These are phyloP conservation scores for Ochropacha duplaris DNA, from an alignment of 2,888 invertebrate species.

Conservation along the genomic window DNA sequence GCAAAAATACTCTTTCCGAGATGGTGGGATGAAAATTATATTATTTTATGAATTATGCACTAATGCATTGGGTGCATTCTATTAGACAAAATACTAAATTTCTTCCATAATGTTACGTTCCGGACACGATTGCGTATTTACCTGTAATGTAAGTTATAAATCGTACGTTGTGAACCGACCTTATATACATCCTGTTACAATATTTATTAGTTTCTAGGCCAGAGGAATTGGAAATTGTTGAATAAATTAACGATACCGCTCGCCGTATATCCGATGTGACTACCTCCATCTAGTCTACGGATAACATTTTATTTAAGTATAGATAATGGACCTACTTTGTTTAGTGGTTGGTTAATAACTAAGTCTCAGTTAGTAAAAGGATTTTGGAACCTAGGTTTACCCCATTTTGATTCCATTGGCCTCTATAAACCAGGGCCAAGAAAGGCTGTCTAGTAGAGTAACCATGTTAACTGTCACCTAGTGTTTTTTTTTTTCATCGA, in stretches of 20 bases:
- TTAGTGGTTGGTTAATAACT: no score
- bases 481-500: no score
- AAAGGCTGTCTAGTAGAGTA: no score
- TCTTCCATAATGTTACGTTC: constrained; percentile 17
- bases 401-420: no score
- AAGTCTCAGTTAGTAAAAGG: no score
- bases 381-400: no score
- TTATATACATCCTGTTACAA: constrained; percentile 26
- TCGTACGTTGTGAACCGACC: constrained; percentile 23
- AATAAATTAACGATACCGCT: neutral
- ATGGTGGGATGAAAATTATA: no score
- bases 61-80: no score
- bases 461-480: no score
- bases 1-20: no score
- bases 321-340: neutral
- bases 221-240: constrained; percentile 24
- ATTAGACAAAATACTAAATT: neutral
- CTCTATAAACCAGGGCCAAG: no score
- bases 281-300: neutral
- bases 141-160: constrained; percentile 29
- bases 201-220: constrained; percentile 7
- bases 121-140: constrained; percentile 25
- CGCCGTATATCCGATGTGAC: neutral
- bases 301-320: neutral
- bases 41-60: no score